Conservation (phyloP, 2,888 invertebrate species). For the Liodrosophila aerea region DNA sequence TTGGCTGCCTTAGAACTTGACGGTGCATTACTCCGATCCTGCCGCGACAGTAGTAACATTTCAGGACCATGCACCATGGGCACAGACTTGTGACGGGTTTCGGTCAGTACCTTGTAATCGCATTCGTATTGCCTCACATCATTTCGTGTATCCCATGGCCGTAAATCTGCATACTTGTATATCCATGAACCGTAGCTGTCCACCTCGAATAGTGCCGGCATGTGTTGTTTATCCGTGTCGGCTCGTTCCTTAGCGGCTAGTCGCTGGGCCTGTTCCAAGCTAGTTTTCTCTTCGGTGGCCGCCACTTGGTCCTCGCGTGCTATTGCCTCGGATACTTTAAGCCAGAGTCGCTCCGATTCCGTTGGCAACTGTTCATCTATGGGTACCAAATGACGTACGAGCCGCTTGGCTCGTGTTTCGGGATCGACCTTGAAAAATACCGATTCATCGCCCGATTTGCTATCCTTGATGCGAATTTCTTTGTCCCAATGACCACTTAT, state of each 20-base stretch:
- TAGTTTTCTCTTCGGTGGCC: constrained; percentile 95
- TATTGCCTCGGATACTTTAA: constrained; percentile 93
- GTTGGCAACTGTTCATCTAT: constrained; percentile 89
- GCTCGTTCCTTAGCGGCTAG: constrained; percentile 88
- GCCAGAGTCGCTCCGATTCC: constrained; percentile 95
- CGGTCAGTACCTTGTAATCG: constrained; percentile 90
- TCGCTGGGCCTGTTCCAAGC: constrained; percentile 93
- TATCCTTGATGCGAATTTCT: constrained; percentile 91
- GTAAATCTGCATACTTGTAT: constrained; percentile 89
- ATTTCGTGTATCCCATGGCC: constrained; percentile 94
- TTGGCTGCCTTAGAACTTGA: constrained; percentile 22
- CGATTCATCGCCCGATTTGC: constrained; percentile 88
- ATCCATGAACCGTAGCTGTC: constrained; percentile 85
- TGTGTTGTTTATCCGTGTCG: constrained; percentile 87
- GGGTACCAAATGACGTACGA: constrained; percentile 90
- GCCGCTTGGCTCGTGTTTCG: constrained; percentile 87
- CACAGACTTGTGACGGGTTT: constrained; percentile 87
- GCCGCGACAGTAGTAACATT: constrained; percentile 22
- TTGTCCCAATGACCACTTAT: constrained; percentile 97
- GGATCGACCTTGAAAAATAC: constrained; percentile 89
- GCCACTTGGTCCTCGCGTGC: constrained; percentile 91
- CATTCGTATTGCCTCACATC: constrained; percentile 94
- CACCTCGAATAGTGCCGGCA: constrained; percentile 89
- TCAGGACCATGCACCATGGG: constrained; percentile 83
- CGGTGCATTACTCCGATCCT: neutral